Evolutionary conservation across 2,797 vertebrate species (phyloP).

Genomic region (Bradypus variegatus): DNA sequence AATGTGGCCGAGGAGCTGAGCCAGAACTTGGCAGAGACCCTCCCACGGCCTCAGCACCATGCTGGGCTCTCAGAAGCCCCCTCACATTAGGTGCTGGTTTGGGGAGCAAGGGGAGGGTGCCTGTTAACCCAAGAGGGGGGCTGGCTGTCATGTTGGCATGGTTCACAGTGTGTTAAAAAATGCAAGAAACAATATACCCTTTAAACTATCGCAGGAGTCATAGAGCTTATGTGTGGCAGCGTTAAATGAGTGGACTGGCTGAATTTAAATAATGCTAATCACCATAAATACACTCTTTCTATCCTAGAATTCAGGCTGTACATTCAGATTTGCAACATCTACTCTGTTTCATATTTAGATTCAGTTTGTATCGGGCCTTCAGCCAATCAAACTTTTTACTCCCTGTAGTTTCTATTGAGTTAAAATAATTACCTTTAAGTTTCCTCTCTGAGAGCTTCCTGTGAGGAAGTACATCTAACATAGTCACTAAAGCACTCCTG

Average conservation of each 20-base stretch:
- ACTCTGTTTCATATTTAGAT: background rate
- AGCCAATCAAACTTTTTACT: background rate
- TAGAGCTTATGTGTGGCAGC: background rate
- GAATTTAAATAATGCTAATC: background rate
- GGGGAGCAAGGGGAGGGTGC: background rate
- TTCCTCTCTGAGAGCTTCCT: background rate
- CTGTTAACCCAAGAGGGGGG: background rate
- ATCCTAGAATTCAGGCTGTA: background rate
- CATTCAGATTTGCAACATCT: slow-evolving; percentile 19
- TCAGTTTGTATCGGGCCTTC: background rate
- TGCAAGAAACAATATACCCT: background rate
- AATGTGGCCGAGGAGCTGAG: no score
- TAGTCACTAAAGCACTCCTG: background rate
- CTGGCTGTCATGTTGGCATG: background rate
- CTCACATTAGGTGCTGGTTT: background rate
- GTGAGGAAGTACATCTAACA: slow-evolving; percentile 17
- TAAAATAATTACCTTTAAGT: background rate
- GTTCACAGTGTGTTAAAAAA: background rate
- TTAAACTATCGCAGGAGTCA: background rate
- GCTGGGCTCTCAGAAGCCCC: no score
- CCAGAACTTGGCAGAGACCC: no score
- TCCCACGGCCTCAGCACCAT: no score
- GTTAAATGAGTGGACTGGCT: background rate
- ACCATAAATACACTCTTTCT: background rate
- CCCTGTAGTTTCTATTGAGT: slow-evolving; percentile 18